Base-by-base conservation (phyloP, 1,140 invertebrate species). In the Gerris buenoi region DNA sequence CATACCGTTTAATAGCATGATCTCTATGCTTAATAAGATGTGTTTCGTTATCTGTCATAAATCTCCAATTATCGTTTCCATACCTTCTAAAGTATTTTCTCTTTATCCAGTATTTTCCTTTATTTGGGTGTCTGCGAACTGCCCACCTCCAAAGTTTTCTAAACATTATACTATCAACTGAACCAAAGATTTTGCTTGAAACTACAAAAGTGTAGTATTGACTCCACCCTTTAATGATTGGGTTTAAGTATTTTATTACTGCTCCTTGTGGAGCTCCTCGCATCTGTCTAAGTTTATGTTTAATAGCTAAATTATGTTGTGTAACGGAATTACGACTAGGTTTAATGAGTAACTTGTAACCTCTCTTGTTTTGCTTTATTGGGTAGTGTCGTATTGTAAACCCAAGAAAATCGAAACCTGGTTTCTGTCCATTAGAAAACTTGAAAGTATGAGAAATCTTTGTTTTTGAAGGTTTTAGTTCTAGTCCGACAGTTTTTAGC, bases 21-120 rank as follows among this genome's bases (percentile, higher is more conserved):
- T n/a, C n/a, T n/a, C n/a, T n/a, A n/a, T n/a, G n/a, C n/a, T n/a
- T n/a, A n/a, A n/a, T 56, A 56, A 56, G 46, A 56, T n/a, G 46
- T n/a, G n/a, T 56, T 56, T n/a, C 46, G 46, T 56, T 56, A 56
- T n/a, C n/a, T 56, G 46, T 56, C 46, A 56, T 56, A 56, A 13
- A 56, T 56, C 46, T 10, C 46, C 46, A 56, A 13, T 56, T 56
- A 56, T 56, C 46, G 46, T 56, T 56, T 13, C 46, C 46, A 56
- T 56, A 56, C 46, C n/a, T 56, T n/a, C n/a, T 56, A n/a, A 56
- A 56, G 46, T 56, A 56, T 56, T 56, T 56, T n/a, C n/a, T n/a
- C n/a, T n/a, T n/a, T n/a, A n/a, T n/a, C n/a, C n/a, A n/a, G n/a
- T n/a, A n/a, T n/a, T 56, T n/a, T 56, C n/a, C 46, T n/a, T 56